Conservation (phyloP, 2,113 vertebrate species). For the Hylia prasina region DNA sequence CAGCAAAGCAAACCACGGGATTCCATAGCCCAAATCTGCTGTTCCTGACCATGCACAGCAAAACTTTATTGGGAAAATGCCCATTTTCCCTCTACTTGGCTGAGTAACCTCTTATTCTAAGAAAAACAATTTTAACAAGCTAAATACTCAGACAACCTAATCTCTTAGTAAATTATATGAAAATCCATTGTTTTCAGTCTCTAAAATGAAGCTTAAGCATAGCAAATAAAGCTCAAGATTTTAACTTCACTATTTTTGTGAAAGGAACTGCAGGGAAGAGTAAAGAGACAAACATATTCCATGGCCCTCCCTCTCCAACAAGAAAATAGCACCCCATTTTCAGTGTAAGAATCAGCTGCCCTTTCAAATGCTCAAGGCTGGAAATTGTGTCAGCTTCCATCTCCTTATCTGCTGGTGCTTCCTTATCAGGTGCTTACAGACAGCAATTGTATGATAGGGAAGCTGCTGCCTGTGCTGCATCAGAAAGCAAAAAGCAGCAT, state of each 20-base stretch:
- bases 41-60: background rate
- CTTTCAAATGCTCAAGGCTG: background rate
- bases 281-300: background rate
- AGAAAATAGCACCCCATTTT: background rate
- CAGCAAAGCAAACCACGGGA: background rate
- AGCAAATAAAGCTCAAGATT: background rate
- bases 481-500: background rate
- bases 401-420: slow-evolving; percentile 16
- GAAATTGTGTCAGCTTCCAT: background rate
- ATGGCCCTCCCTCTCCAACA: background rate
- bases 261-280: background rate
- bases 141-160: background rate
- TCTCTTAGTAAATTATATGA: background rate
- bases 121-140: background rate
- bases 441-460: background rate
- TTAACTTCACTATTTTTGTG: background rate
- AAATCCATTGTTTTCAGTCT: background rate
- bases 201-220: background rate
- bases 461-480: background rate
- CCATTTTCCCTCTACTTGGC: background rate
- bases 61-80: background rate
- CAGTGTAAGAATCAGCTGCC: background rate
- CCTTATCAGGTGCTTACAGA: slow-evolving; percentile 37
- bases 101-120: background rate
- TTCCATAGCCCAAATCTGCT: background rate